Evolutionary conservation across 1,140 invertebrate genomes (phyloP).

Genomic region (Drosophila murphyi): DNA sequence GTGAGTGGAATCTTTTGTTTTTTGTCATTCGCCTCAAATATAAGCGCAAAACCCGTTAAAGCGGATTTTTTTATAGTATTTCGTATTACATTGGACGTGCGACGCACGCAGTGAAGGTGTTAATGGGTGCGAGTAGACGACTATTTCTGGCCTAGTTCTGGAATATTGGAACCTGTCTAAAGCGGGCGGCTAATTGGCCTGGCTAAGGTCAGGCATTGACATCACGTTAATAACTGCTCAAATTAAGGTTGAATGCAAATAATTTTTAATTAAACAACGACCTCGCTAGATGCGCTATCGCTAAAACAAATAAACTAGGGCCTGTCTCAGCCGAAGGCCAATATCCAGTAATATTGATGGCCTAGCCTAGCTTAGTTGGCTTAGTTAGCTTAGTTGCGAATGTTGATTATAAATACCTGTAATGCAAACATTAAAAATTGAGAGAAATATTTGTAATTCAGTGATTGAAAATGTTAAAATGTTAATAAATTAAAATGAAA

Average conservation of each 20-base stretch:
- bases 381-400: background rate
- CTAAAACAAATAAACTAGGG: slow-evolving; percentile 11
- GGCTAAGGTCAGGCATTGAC: slow-evolving; percentile 44
- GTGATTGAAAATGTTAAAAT: too few species aligned
- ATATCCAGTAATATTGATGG: background rate
- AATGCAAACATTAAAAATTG: background rate
- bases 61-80: slow-evolving; percentile 34
- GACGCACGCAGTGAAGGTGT: slow-evolving; percentile 1
- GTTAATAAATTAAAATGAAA: too few species aligned
- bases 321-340: slow-evolving; percentile 1
- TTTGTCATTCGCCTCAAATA: slow-evolving; percentile 3
- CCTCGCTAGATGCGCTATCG: slow-evolving; percentile 1
- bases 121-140: background rate
- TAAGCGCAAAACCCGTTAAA: slow-evolving; percentile 58
- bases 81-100: too few species aligned
- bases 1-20: slow-evolving; percentile 73
- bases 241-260: slow-evolving; percentile 66
- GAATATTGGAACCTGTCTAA: slow-evolving; percentile 45
- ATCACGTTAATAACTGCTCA: slow-evolving; percentile 17
- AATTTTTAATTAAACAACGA: slow-evolving; percentile 1
- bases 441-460: too few species aligned
- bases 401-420: background rate
- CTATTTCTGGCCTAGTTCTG: slow-evolving; percentile 37
- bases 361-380: background rate
- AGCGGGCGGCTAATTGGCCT: slow-evolving; percentile 10